Evolutionary conservation across 2,113 vertebrate species (phyloP).

Genomic region (Perca flavescens): DNA sequence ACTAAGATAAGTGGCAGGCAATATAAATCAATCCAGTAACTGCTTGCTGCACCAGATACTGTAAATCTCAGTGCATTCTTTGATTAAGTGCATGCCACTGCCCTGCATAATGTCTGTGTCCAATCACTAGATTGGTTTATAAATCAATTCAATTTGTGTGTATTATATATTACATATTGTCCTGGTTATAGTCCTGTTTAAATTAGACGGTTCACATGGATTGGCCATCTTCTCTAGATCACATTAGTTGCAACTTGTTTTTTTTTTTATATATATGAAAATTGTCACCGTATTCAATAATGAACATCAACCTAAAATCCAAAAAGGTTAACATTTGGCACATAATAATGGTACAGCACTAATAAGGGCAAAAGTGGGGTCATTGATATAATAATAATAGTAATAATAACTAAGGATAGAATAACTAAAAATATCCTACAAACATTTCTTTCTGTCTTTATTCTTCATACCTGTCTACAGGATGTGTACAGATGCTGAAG

Average conservation of each 20-base stretch:
- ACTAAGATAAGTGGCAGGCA: not conserved
- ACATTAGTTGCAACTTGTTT: not conserved
- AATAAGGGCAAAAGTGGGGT: not conserved
- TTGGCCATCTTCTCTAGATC: not conserved
- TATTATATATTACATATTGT: not conserved
- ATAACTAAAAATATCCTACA: too few relatives aligned
- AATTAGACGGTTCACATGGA: constrained; percentile 5
- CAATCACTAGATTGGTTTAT: constrained; percentile 53
- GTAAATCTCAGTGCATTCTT: constrained; percentile 32
- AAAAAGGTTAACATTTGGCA: too few relatives aligned
- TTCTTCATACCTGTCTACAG: not conserved
- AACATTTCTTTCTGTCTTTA: too few relatives aligned
- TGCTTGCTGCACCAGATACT: constrained; percentile 10
- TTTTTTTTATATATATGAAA: not conserved
- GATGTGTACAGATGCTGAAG: not conserved
- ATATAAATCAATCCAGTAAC: constrained; percentile 25
- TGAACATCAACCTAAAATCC: not conserved
- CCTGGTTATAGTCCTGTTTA: constrained; percentile 1
- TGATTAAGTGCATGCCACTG: constrained; percentile 27
- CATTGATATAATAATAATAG: not conserved
- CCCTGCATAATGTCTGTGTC: constrained; percentile 33
- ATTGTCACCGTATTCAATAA: not conserved
- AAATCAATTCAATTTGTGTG: constrained; percentile 41
- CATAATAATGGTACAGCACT: constrained; percentile 1
- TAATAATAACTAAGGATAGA: not conserved